Evolutionary conservation across 2,113 vertebrate genomes (phyloP), one percentile per base, ranked within the genome.

Genomic region (Poicephalus gulielmi): DNA sequence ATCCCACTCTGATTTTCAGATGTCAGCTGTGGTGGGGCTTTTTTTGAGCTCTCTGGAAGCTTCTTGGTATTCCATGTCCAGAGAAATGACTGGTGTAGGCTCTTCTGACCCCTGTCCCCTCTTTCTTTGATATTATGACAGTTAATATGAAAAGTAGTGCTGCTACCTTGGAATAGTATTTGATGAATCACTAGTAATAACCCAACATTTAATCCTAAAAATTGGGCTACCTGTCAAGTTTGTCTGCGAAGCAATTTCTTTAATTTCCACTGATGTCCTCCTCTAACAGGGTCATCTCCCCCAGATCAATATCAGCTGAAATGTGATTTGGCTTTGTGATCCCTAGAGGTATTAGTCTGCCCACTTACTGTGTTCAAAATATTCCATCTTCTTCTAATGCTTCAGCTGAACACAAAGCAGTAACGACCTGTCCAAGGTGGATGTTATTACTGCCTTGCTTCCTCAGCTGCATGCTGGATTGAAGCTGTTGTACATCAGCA

Each of bases 181-280:
- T 83, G 93, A 95, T 87, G 81, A 95, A 97, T 95, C 69, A 90
- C 85, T 59, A 50, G 67, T 70, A 95, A 96, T 93, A 94, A 88
- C 31, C 37, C 33, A 85, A 86, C 68, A 86, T 86, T 96, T 96
- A 95, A 96, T 95, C 68, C 93, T 80, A 87, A 77, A 90, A 82
- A 77, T 80, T 80, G 85, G 63, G 53, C 75, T 88, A 92, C 90
- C 93, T 96, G 93, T 94, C 96, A 93, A 77, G 78, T 67, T 83
- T 2, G 18, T 79, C 95, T 77, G 90, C 88, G 92, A 88, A 93
- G 78, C 75, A 95, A 95, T 96, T 91, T 84, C 81, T 94, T 87
- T 91, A 95, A 95, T 94, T 96, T 92, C 75, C 71, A 86, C 63
- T 59, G 78, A 63, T 92, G 67, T 85, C 63, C 31, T 86, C 62